Base-by-base conservation (phyloP, 2,888 invertebrate genomes). In the Dasypolia templi region DNA sequence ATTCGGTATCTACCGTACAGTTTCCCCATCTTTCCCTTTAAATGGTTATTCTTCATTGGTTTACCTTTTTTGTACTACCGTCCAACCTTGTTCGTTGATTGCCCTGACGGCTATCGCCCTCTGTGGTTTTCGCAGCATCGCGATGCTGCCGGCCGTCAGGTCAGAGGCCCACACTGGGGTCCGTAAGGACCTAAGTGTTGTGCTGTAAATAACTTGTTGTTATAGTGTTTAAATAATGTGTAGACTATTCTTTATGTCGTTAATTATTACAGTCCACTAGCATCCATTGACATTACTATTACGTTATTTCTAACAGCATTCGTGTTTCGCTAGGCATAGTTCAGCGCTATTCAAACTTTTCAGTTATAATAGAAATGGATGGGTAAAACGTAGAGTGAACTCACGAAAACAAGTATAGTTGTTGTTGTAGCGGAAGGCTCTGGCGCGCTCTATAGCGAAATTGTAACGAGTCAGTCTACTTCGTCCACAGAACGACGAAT, bases 401-500 rank as follows among this genome's bases (percentile, higher is more conserved):
- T 83, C 75, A 83, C 86, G 87, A 88, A 90, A 88, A 88, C 84
- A 84, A 80, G 81, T 85, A 87, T 83, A 85, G 87, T 82, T 87
- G 86, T 79, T 81, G 86, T 83, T 85, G 87, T 81, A 80, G 86
- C 90, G 90, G 91, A 90, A 90, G 87, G 87, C 87, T 86, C 76
- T 83, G 84, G 84, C 85, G 74, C 84, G 84, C 88, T 82, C 76
- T 78, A 82, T 77, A 88, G 89, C 89, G 88, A 88, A 88, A 88
- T 88, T 87, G 87, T 89, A 89, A 91, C 91, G 91, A 86, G 87
- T 84, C 85, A 84, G 84, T 85, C 77, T 85, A 87, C 86, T 87
- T 81, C 83, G 83, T 81, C 83, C 84, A 84, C 74, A 82, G 87
- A 84, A 75, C 87, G 85, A 83, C 81, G 84, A 86, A 72, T 82